These are phyloP conservation scores for Trissoscelio sp. DNA, from an alignment of 2,888 invertebrate species.

Conservation along the genomic window DNA sequence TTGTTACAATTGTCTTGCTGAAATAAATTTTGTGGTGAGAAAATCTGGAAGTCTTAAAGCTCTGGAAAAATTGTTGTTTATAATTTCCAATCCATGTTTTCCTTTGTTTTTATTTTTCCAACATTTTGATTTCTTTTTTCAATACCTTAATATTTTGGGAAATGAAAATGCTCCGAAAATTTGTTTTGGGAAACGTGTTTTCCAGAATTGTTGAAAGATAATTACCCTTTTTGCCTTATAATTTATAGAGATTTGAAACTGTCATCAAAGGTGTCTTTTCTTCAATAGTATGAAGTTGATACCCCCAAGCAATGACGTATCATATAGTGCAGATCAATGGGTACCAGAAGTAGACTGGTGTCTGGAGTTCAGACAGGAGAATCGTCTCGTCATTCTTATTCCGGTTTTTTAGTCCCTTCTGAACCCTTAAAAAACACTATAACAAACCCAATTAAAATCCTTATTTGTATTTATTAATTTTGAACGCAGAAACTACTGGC, in stretches of 20 bases:
- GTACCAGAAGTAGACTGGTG: slow-evolving; percentile 64
- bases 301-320: slow-evolving; percentile 79
- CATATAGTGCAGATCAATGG: slow-evolving; percentile 69
- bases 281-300: slow-evolving; percentile 76
- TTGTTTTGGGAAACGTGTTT: no score
- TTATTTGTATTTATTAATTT: slow-evolving; percentile 20
- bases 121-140: no score
- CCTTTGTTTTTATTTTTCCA: no score
- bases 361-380: slow-evolving; percentile 59
- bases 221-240: no score
- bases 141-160: no score
- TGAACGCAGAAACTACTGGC: slow-evolving; percentile 10
- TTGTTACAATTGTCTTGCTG: neutral
- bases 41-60: no score
- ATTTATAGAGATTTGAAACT: slow-evolving; percentile 79
- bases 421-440: slow-evolving; percentile 15
- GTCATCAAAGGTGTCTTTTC: slow-evolving; percentile 74
- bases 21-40: no score
- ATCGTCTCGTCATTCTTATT: slow-evolving; percentile 58
- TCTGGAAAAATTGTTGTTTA: no score
- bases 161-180: no score
- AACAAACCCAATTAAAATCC: slow-evolving; percentile 35
- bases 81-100: no score
- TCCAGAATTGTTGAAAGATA: no score
- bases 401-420: no score